These are phyloP conservation scores for Theristicus caerulescens DNA, from an alignment of 2,113 vertebrate species.

Conservation along the genomic window DNA sequence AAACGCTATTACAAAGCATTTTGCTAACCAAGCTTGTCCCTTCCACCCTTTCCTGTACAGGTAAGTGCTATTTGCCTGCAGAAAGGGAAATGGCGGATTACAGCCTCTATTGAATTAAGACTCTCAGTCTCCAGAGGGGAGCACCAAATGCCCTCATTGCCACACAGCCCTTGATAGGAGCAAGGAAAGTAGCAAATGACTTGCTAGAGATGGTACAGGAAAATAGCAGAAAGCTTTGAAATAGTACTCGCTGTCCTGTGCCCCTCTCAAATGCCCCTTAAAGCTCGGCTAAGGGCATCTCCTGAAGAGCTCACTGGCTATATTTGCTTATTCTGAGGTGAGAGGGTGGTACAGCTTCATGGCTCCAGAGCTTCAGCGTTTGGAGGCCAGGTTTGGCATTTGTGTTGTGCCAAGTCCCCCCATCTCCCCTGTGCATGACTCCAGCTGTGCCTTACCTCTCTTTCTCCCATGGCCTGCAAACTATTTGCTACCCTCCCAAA, in stretches of 20 bases:
- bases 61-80: rapidly evolving
- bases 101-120: background rate
- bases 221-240: background rate
- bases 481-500: background rate
- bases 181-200: background rate
- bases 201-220: background rate
- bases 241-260: background rate
- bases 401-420: background rate
- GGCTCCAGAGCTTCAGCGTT: background rate
- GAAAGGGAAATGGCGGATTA: background rate
- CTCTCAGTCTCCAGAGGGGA: background rate
- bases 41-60: background rate
- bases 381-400: background rate
- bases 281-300: background rate
- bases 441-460: background rate
- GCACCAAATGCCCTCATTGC: background rate
- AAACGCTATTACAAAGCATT: background rate
- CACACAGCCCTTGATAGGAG: background rate
- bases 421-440: background rate
- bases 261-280: background rate
- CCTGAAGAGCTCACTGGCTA: background rate
- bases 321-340: background rate
- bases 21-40: background rate
- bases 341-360: background rate
- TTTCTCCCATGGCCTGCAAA: background rate